Base-by-base conservation (phyloP, 2,888 invertebrate genomes). In the Sycophila texana region DNA sequence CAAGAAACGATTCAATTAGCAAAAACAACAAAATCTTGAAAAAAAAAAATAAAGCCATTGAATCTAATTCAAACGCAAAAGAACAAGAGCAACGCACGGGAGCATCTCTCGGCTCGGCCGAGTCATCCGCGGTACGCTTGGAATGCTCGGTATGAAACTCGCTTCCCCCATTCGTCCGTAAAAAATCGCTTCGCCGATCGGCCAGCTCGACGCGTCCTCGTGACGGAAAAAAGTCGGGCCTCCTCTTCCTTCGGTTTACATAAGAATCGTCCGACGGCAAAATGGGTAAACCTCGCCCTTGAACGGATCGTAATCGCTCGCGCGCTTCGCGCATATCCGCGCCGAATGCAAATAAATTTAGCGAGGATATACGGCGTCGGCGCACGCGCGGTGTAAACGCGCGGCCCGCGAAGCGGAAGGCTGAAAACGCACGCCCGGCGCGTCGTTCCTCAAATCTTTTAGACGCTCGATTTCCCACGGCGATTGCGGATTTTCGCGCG, bases 231-330 rank as follows among this genome's bases (percentile, higher is more conserved):
- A 49, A 26, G 71, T 18, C 3, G 26, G 12, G 14, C 20, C 49
- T n/a, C 20, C 66, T 66, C 13, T 20, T 4, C 53, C 53, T 2
- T 5, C 4, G 13, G 4, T 67, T 74, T 74, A 68, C 18, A 68
- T 68, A 53, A 67, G 61, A n/a, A 51, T 1, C 3, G 57, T 7
- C 22, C 10, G 14, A 7, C 39, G 26, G 18, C 14, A 57, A n/a
- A 39, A 51, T 57, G 57, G 47, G 20, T 20, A 16, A 57, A 65
- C 60, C 67, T 72, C 68, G 74, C 63, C 74, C 74, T 79, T 79
- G 78, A 73, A 70, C 49, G 63, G 51, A 70, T 78, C 73, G 49
- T 58, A 74, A 63, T 58, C 70, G 67, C 18, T 47, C 66, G 67
- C 22, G 12, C 51, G 26, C n/a, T 39, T 5, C 39, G n/a, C 18